phyloP scores from a whole-genome alignment of 1,140 invertebrate species.

The Pseudomyrmex concolor region DNA sequence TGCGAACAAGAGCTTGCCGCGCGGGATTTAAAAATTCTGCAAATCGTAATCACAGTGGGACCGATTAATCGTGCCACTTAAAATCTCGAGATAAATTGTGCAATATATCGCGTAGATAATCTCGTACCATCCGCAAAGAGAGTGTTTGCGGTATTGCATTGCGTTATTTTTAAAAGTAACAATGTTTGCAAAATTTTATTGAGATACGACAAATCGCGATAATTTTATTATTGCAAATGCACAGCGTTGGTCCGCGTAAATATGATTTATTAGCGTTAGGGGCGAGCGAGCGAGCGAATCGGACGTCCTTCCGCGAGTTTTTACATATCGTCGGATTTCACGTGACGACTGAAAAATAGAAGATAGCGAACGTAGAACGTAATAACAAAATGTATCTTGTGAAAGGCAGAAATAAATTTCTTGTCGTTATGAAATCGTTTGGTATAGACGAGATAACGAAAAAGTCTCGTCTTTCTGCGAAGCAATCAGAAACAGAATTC shows the following conservation, averaged over 20 bases:
- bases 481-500: too few relatives aligned
- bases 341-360: neutral
- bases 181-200: conserved; percentile 48
- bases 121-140: neutral
- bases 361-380: neutral
- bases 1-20: too few relatives aligned
- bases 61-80: neutral
- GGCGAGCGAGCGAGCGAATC: conserved; percentile 3
- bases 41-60: too few relatives aligned
- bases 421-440: conserved; percentile 8
- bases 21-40: neutral
- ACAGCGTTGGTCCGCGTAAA: neutral
- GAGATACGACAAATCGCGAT: conserved; percentile 23
- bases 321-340: conserved; percentile 1
- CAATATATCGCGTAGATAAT: conserved; percentile 36
- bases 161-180: neutral
- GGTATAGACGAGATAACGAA: neutral
- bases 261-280: conserved; percentile 23
- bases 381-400: conserved; percentile 29
- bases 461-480: too few relatives aligned
- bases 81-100: neutral
- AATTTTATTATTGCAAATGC: conserved; percentile 45
- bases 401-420: neutral
- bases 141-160: neutral
- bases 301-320: neutral